Base-by-base conservation (phyloP, 2,113 vertebrate genomes). In the Gnathonemus echidnorhynchus region DNA sequence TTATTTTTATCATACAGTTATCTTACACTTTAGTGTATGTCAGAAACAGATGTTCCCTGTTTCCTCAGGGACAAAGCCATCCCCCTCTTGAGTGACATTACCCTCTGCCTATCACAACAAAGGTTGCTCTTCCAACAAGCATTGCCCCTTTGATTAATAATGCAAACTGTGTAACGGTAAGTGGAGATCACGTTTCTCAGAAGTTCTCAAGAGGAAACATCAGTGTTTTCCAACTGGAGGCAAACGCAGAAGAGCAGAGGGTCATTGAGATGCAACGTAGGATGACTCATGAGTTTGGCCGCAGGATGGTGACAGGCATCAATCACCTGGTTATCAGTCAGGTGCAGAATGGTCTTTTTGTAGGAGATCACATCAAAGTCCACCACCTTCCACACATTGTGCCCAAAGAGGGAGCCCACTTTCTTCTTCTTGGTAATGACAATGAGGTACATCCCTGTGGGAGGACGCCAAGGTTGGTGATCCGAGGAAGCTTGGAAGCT, bases 301-400 rank as follows among this genome's bases (percentile, higher is more conserved):
- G 19, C 15, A 6, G 27, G 50, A 19, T 13, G 48, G 74, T 24
- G 19, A 31, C 13, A 13, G 24, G 27, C 24, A 91, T 89, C 93
- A 98, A 91, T 89, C 93, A 98, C 98, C 98, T 99, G 98, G 95
- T 95, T 97, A 95, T 99, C 98, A 93, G 97, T 99, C 93, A 99
- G 96, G 93, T 99, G 98, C 89, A 99, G 92, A 93, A 99, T 96
- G 11, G 98, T 99, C 95, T 98, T 99, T 93, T 99, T 98, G 91
- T 98, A 99, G 66, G 98, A 98, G 90, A 99, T 96, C n/a, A 98
- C 93, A 56, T 99, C 97, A 94, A 98, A 99, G 91, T 98, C 98
- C 87, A 96, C 94, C 11, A 97, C 97, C 95, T 98, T 99, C 98
- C 98, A 99, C 91, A 99, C 95, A 49, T 93, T 94, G 92, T 99